Conservation (phyloP, 2,797 vertebrate genomes). For the Salmo trutta region DNA sequence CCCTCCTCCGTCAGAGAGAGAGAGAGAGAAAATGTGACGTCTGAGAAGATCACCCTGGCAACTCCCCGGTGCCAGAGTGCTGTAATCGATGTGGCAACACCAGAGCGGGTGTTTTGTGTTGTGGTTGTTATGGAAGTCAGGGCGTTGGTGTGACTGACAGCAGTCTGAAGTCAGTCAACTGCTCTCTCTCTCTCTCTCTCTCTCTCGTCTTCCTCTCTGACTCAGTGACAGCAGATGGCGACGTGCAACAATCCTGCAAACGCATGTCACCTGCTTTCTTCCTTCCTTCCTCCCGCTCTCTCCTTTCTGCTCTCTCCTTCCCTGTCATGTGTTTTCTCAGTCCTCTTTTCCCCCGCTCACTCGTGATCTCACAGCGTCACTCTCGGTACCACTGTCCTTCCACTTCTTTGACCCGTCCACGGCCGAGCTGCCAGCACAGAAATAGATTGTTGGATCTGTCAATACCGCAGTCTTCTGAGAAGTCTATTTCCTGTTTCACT, state of each 20-base stretch:
- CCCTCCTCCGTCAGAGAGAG: conserved; percentile 27
- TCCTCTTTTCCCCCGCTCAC: not conserved
- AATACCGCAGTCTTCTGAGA: not conserved
- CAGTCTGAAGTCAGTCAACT: not conserved
- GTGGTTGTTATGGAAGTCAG: conserved; percentile 17
- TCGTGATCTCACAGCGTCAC: not conserved
- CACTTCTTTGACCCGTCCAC: not conserved
- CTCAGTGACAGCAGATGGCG: conserved; percentile 28
- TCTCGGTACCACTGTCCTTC: not conserved
- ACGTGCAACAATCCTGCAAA: conserved; percentile 17
- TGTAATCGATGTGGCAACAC: conserved; percentile 5
- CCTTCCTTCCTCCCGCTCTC: conserved; percentile 20
- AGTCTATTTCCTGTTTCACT: conserved; percentile 30
- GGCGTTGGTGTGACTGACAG: conserved; percentile 1
- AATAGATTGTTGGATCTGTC: not conserved
- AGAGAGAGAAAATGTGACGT: not conserved
- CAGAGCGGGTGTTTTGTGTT: conserved; percentile 19
- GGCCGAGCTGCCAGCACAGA: not conserved
- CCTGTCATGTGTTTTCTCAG: conserved; percentile 23
- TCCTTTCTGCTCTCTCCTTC: conserved; percentile 35
- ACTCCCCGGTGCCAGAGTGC: conserved; percentile 12
- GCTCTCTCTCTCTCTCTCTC: too few relatives aligned
- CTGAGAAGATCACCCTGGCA: not conserved
- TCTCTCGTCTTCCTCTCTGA: conserved; percentile 50
- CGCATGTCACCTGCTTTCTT: conserved; percentile 36